Conservation (phyloP, 92 coral and sea anemone genomes). For the Nematostella vectensis region DNA sequence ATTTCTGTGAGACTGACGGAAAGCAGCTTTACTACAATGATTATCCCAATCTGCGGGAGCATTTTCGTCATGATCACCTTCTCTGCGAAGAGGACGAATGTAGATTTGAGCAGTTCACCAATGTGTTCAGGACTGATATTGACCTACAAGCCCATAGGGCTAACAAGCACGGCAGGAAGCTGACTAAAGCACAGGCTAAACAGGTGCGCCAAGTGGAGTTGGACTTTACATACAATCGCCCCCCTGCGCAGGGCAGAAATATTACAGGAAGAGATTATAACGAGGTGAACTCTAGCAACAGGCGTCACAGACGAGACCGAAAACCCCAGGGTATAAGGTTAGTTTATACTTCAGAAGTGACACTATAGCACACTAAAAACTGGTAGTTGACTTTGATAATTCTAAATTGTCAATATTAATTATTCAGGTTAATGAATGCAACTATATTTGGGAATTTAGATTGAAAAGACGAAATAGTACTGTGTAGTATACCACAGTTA, state of each 20-base stretch:
- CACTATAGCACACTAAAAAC: no score
- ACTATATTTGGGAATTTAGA: no score
- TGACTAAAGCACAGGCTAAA: constrained; percentile 85
- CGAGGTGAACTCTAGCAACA: constrained; percentile 54
- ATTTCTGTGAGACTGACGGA: constrained; percentile 90
- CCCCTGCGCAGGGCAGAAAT: constrained; percentile 29
- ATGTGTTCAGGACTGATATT: constrained; percentile 84
- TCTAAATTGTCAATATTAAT: no score
- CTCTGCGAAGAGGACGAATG: constrained; percentile 95
- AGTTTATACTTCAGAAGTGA: no score
- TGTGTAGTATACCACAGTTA: no score
- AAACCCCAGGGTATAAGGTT: constrained; percentile 12
- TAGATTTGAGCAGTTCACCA: constrained; percentile 65
- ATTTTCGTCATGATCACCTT: constrained; percentile 71
- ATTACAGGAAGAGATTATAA: constrained; percentile 60
- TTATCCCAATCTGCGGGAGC: constrained; percentile 55
- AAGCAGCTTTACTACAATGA: constrained; percentile 65
- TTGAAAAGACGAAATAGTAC: no score
- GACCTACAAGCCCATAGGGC: constrained; percentile 90
- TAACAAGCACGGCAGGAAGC: constrained; percentile 54
- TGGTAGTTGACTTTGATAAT: no score
- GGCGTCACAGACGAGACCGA: constrained; percentile 37
- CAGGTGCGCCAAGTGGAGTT: constrained; percentile 92
- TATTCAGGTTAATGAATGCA: no score
- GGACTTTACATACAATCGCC: constrained; percentile 67